Evolutionary conservation across 35 echinoderm and acorn worm species (phyloP).

Genomic region (Hemicentrotus pulcherrimus): DNA sequence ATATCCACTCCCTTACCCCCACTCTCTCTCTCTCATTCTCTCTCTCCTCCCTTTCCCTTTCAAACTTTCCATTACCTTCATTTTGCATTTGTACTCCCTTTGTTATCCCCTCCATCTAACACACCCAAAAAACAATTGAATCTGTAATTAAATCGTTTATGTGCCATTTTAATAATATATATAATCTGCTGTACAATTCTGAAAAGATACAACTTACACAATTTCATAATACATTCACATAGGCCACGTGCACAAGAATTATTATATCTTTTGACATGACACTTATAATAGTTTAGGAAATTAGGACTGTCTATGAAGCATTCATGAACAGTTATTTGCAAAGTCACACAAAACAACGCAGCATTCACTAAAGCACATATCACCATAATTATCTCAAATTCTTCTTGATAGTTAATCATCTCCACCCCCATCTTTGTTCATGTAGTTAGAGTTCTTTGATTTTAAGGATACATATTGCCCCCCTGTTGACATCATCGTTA

Average conservation of each 20-base stretch:
- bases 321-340: background rate
- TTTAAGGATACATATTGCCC: background rate
- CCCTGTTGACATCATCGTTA: background rate
- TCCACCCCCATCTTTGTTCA: background rate
- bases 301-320: constrained; percentile 9
- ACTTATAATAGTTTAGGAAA: background rate
- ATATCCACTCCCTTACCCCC: too few relatives aligned
- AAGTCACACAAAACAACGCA: background rate
- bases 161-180: constrained; percentile 39
- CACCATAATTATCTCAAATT: background rate
- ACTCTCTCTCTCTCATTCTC: too few relatives aligned
- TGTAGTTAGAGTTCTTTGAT: background rate
- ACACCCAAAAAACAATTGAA: background rate
- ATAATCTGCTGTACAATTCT: constrained; percentile 41
- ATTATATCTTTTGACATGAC: background rate
- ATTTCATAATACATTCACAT: constrained; percentile 4
- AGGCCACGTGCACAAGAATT: background rate
- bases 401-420: background rate
- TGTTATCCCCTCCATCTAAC: background rate
- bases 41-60: too few relatives aligned
- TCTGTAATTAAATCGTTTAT: background rate
- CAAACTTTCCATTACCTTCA: too few relatives aligned
- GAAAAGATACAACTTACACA: constrained; percentile 29
- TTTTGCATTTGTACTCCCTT: too few relatives aligned
- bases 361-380: background rate